phyloP scores from a whole-genome alignment of 2,888 invertebrate species.

The Aethes cnicana region DNA sequence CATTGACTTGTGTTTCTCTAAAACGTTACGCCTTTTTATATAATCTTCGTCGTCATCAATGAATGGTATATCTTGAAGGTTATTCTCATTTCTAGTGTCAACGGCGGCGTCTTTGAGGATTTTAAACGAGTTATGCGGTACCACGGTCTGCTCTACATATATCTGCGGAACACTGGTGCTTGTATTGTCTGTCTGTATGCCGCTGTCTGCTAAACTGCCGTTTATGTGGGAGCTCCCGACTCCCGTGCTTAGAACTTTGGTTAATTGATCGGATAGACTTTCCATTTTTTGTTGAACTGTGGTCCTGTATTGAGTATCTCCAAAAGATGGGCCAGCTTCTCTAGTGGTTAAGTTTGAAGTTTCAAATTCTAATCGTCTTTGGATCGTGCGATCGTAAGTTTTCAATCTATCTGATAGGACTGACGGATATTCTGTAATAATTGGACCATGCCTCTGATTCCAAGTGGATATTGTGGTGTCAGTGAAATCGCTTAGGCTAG shows the following conservation, averaged over 20 bases:
- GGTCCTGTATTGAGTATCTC: slow-evolving; percentile 59
- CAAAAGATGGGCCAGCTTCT: slow-evolving; percentile 66
- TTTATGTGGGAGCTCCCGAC: slow-evolving; percentile 75
- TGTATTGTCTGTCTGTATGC: slow-evolving; percentile 76
- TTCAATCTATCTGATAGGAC: slow-evolving; percentile 71
- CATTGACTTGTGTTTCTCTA: slow-evolving; percentile 73
- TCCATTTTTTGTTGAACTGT: slow-evolving; percentile 69
- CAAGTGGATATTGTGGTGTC: slow-evolving; percentile 78
- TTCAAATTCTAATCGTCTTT: slow-evolving; percentile 71
- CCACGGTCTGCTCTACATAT: slow-evolving; percentile 54
- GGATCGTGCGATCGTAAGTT: slow-evolving; percentile 58
- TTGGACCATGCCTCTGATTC: slow-evolving; percentile 66
- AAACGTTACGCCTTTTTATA: slow-evolving; percentile 52
- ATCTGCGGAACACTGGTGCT: slow-evolving; percentile 75
- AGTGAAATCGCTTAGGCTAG: slow-evolving; percentile 77
- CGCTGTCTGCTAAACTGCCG: slow-evolving; percentile 74
- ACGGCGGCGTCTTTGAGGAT: slow-evolving; percentile 72
- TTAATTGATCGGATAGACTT: slow-evolving; percentile 67
- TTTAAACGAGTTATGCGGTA: slow-evolving; percentile 41
- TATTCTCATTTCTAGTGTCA: slow-evolving; percentile 73
- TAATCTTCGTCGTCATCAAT: slow-evolving; percentile 73
- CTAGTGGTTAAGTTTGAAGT: slow-evolving; percentile 55
- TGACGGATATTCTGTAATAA: slow-evolving; percentile 67
- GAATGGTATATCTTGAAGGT: slow-evolving; percentile 74
- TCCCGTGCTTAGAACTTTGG: slow-evolving; percentile 70